A percentile compares a stretch with the other conserved stretches of the same genome.
Evolutionary conservation across 1,140 invertebrate genomes (phyloP).

Genomic region (Bombus waltoni): DNA sequence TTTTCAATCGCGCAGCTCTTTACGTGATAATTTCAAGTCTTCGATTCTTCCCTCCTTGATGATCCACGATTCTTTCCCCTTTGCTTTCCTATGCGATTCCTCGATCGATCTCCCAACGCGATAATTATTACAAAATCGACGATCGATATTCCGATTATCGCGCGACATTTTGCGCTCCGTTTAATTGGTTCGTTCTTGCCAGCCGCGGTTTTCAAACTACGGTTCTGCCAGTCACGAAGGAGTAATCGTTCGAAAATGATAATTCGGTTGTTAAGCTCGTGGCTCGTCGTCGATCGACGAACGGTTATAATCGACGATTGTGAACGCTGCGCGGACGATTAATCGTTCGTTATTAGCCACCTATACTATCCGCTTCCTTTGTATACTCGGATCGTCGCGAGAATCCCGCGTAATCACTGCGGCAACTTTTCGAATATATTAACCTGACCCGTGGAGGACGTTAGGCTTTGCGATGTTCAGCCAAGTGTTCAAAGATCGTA

Average conservation of each 20-base stretch:
- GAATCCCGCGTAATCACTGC: not conserved
- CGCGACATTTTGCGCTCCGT: not conserved
- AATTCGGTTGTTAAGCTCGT: slow-evolving; percentile 21
- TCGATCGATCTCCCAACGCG: not conserved
- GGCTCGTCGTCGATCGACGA: not conserved
- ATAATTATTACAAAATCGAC: not conserved
- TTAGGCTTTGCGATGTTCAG: slow-evolving; percentile 16
- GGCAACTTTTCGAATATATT: slow-evolving; percentile 25
- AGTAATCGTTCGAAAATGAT: slow-evolving; percentile 27
- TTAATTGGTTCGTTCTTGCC: slow-evolving; percentile 17
- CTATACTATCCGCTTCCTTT: not conserved
- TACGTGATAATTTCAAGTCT: no score
- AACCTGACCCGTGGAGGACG: not conserved
- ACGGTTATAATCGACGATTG: slow-evolving; percentile 12
- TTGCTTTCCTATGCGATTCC: no score
- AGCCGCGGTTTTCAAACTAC: not conserved
- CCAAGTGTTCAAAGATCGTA: slow-evolving; percentile 47
- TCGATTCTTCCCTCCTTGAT: not conserved
- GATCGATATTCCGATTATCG: not conserved
- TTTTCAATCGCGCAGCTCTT: not conserved
- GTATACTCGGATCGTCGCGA: slow-evolving; percentile 2
- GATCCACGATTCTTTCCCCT: no score
- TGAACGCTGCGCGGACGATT: not conserved
- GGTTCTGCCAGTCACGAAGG: not conserved
- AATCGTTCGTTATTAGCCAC: not conserved